A percentile compares a stretch with the other conserved stretches of the same genome.
phyloP scores from a whole-genome alignment of 2,888 invertebrate species.

The Thyatira batis region DNA sequence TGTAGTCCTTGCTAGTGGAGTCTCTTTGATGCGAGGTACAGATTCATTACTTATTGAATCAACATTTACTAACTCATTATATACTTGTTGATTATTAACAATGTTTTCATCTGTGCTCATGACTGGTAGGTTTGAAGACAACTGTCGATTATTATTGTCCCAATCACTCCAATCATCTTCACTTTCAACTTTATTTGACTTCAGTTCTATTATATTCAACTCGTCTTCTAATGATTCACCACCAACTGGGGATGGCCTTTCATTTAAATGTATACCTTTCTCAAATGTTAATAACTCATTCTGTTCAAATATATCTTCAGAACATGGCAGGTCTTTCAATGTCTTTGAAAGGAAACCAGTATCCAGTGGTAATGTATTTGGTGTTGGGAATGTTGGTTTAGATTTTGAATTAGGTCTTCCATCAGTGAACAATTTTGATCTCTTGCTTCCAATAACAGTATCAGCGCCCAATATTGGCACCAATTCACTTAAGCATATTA shows the following conservation, averaged over 20 bases:
- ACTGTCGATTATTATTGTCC: conserved; percentile 81
- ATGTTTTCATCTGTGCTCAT: conserved; percentile 21
- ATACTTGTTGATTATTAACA: conserved; percentile 11
- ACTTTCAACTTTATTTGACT: conserved; percentile 77
- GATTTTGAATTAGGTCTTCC: conserved; percentile 87
- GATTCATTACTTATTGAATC: conserved; percentile 1
- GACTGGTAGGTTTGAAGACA: conserved; percentile 20
- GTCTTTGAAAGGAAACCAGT: conserved; percentile 46
- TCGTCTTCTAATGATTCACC: conserved; percentile 86
- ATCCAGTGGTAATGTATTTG: conserved; percentile 29
- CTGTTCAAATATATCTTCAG: conserved; percentile 53
- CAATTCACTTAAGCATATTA: conserved; percentile 91
- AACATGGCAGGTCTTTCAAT: conserved; percentile 59
- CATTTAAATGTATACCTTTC: conserved; percentile 80
- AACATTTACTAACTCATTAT: not conserved
- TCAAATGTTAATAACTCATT: conserved; percentile 52
- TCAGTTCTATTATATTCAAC: conserved; percentile 53
- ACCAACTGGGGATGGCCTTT: conserved; percentile 91
- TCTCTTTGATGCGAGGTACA: conserved; percentile 19
- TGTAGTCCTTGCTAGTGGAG: conserved; percentile 38
- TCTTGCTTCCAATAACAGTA: conserved; percentile 92
- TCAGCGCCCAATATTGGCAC: conserved; percentile 92
- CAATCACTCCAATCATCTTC: conserved; percentile 92
- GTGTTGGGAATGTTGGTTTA: conserved; percentile 24
- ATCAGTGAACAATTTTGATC: conserved; percentile 91